Evolutionary conservation across 2,888 invertebrate species (phyloP), one percentile per base, ranked within the genome.

Genomic region (Drosophila paranaensis): DNA sequence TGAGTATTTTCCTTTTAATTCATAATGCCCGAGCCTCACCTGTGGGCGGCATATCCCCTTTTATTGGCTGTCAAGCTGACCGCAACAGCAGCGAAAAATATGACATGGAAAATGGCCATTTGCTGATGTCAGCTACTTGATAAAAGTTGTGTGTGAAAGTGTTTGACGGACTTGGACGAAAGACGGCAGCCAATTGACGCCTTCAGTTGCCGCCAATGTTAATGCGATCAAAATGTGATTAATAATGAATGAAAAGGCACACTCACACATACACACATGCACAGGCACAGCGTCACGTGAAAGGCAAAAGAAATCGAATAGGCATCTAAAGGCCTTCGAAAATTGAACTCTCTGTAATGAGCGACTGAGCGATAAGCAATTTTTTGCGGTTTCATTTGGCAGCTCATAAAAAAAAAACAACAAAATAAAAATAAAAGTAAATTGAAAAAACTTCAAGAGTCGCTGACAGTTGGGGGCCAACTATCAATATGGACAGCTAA

Each of bases 181-280:
- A 81, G 78, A 74, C 74, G 82, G 66, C 73, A 67, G 71, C 72
- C 84, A 84, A 82, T 82, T 87, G 85, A 84, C 85, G 82, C 76
- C 88, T 82, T 70, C 57, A 75, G 60, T 73, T 76, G 68, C 61
- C 54, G 30, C 50, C 71, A 60, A 68, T 77, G 74, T 69, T 82
- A 51, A 55, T 56, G 74, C 79, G 88, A 88, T 77, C 79, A 85
- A 83, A 88, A 82, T 74, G 71, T 70, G 80, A 83, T 88, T 85
- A 83, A 82, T 72, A 77, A 71, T 83, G 53, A 74, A 74, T 71
- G 62, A 85, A 77, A 69, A 70, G 39, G 45, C 50, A 39, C 50
- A 51, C 27, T 42, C 20, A 56, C 3, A 54, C n/a, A 56, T 2
- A 54, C n/a, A 30, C n/a, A 40, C 10, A 55, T 13, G 33, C 20